Percentiles rank a stretch among this genome's conserved stretches.
phyloP scores from a whole-genome alignment of 2,113 vertebrate genomes.

The Melanostigma gelatinosum region DNA sequence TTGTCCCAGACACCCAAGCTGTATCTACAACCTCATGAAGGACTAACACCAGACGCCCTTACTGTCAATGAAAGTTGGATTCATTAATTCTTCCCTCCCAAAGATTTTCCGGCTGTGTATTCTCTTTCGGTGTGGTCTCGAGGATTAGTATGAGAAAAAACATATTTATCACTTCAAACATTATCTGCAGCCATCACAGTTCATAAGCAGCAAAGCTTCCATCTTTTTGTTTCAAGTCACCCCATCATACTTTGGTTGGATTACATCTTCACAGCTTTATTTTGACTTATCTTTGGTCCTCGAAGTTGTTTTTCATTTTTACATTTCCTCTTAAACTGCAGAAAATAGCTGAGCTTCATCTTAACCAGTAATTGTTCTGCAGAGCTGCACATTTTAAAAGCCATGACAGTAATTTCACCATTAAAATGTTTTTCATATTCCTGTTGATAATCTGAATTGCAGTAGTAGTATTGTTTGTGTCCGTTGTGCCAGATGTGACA shows the following conservation, averaged over 20 bases:
- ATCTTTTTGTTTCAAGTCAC: conserved; percentile 35
- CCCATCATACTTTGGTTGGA: conserved; percentile 12
- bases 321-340: conserved; percentile 38
- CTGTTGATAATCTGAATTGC: conserved; percentile 26
- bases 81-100: conserved; percentile 13
- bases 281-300: conserved; percentile 40
- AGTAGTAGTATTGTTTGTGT: conserved; percentile 3
- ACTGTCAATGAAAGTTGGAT: conserved; percentile 37
- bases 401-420: conserved; percentile 26
- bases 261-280: conserved; percentile 38
- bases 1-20: conserved; percentile 27
- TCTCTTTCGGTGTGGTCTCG: neutral
- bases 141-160: conserved; percentile 40
- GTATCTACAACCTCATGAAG: conserved; percentile 11
- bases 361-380: conserved; percentile 33
- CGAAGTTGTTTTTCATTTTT: conserved; percentile 18
- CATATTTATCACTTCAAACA: conserved; percentile 34
- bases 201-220: conserved; percentile 24
- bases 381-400: conserved; percentile 31
- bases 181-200: conserved; percentile 30
- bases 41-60: neutral
- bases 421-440: conserved; percentile 28
- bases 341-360: conserved; percentile 39
- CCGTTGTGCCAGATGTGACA: conserved; percentile 36
- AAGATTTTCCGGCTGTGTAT: neutral